These are phyloP conservation scores for Crossocerus cetratus DNA, from an alignment of 2,888 invertebrate species.

Conservation along the genomic window DNA sequence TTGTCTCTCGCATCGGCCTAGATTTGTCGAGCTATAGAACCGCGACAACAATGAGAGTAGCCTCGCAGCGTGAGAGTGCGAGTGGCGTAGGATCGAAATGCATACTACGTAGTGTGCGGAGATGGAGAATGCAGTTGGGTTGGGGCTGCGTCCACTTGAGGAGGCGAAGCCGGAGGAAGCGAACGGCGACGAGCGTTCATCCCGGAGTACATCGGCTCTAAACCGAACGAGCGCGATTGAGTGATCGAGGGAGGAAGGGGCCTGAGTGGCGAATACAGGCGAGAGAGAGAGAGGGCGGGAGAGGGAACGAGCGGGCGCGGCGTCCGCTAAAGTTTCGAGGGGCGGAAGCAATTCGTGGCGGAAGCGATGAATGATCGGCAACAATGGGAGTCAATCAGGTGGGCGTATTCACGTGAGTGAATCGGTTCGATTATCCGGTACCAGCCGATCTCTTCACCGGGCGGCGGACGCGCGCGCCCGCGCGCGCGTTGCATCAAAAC, in stretches of 20 bases:
- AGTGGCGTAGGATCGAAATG: slow-evolving; percentile 9
- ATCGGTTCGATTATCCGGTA: slow-evolving; percentile 72
- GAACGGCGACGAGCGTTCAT: not conserved
- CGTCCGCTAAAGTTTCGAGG: slow-evolving; percentile 46
- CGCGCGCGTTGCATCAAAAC: slow-evolving; percentile 41
- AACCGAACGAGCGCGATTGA: not conserved
- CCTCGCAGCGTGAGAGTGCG: not conserved
- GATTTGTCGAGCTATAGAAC: too few species aligned
- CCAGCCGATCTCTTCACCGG: slow-evolving; percentile 46
- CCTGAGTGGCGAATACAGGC: not conserved
- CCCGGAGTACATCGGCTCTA: not conserved
- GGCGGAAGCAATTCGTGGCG: slow-evolving; percentile 61
- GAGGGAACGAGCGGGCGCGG: slow-evolving; percentile 4
- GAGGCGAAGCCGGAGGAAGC: slow-evolving; percentile 1
- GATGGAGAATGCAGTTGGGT: too few species aligned
- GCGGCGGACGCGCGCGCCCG: slow-evolving; percentile 22
- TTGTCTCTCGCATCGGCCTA: too few species aligned
- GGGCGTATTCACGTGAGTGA: slow-evolving; percentile 68
- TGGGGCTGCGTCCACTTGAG: not conserved
- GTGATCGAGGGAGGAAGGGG: slow-evolving; percentile 14
- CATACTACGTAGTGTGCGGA: too few species aligned
- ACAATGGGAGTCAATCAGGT: slow-evolving; percentile 75
- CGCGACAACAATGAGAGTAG: too few species aligned
- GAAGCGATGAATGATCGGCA: slow-evolving; percentile 70
- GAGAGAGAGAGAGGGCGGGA: slow-evolving; percentile 1